A percentile compares a stretch with the other conserved stretches of the same genome.
phyloP scores from a whole-genome alignment of 2,113 vertebrate genomes.

The Stegostoma tigrinum region DNA sequence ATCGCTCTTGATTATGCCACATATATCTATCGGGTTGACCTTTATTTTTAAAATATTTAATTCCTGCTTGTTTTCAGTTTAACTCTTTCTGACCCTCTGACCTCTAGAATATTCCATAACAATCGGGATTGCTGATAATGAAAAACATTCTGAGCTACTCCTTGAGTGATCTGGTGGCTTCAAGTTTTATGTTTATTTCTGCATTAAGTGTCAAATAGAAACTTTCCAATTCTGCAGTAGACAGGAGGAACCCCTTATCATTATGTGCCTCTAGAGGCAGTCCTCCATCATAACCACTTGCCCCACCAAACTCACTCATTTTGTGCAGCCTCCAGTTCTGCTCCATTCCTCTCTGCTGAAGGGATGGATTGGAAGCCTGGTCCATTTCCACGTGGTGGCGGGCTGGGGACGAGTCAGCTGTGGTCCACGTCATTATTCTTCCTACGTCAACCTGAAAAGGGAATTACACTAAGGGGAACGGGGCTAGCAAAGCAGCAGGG shows the following conservation, averaged over 20 bases:
- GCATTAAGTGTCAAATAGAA: background rate
- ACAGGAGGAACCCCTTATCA: background rate
- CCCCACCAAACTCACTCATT: background rate
- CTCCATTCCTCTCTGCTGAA: background rate
- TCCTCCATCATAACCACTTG: background rate
- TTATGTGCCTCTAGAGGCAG: background rate
- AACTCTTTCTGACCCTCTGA: background rate
- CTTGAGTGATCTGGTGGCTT: background rate
- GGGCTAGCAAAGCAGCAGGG: background rate
- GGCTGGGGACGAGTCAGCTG: too few species aligned
- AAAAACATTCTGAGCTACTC: background rate
- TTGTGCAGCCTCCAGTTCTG: background rate
- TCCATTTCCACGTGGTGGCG: background rate
- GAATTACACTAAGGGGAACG: background rate
- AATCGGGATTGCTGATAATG: background rate
- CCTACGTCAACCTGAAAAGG: background rate
- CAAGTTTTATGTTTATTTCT: background rate
- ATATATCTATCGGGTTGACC: background rate
- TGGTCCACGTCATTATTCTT: background rate
- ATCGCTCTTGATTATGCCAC: background rate
- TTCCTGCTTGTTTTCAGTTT: background rate
- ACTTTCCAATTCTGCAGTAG: background rate
- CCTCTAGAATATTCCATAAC: background rate
- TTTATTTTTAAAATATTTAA: too few species aligned
- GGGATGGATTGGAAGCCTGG: background rate